Base-by-base conservation (phyloP, 1,140 invertebrate genomes). In the Drosophila hydei region DNA sequence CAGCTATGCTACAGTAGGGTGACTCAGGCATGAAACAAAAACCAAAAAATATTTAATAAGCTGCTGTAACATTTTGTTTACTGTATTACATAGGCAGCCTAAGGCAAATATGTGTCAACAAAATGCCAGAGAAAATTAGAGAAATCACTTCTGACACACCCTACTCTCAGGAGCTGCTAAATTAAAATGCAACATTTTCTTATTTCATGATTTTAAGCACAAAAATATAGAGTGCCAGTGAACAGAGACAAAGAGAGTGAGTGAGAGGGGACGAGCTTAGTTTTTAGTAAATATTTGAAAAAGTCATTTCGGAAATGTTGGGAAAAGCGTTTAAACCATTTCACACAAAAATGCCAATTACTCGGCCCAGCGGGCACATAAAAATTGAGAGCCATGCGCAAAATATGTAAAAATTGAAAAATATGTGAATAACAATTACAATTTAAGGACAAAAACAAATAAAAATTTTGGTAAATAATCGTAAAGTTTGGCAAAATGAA, bases 301-400 rank as follows among this genome's bases (percentile, higher is more conserved):
- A 78, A 73, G 52, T 50, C 42, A 63, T 43, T 56, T 27, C 16
- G 16, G 30, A 30, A 45, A 42, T 73, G 42, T 58, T 67, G 71
- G 63, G 27, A 73, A 62, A 62, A 68, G 69, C 55, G 47, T 68
- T 73, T 77, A 67, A 77, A 62, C 61, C 58, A 72, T 68, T 67
- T 52, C 74, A 51, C 50, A 68, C 30, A 68, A 61, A 62, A 69
- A 70, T 70, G 45, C 47, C 56, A 61, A 78, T 70, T 74, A 65
- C 52, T 70, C 36, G 40, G 30, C 16, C 50, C 42, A 40, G 36
- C n/a, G 23, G 33, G 43, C 14, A 16, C 45, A 43, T 60, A 43
- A 50, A 60, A 77, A 77, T 72, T 38, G 47, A 60, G 63, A 75
- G 50, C 36, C 27, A 50, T 48, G 50, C 52, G 55, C 48, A 36